Conservation (phyloP, 2,113 vertebrate species). For the Marmota flaviventris region DNA sequence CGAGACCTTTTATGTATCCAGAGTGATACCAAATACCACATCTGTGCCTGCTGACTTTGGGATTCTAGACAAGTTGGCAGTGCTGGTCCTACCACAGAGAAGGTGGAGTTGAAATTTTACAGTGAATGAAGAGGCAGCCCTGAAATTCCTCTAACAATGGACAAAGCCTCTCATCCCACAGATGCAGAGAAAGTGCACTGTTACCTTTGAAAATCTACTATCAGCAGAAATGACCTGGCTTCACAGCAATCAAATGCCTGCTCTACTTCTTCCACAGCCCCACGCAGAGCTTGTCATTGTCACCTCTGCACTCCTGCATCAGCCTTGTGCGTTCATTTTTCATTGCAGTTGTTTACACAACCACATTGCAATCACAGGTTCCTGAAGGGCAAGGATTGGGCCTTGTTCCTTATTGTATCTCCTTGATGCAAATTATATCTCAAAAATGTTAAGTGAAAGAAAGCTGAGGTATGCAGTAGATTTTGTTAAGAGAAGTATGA, state of each 20-base stretch:
- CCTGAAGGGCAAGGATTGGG: background rate
- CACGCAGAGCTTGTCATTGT: background rate
- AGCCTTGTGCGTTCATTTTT: background rate
- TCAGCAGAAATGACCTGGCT: background rate
- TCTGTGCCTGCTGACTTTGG: background rate
- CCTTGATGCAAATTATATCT: background rate
- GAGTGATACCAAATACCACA: background rate
- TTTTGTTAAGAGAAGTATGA: background rate
- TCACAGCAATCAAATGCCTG: background rate
- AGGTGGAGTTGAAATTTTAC: background rate
- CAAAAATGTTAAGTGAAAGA: background rate
- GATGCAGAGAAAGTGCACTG: background rate
- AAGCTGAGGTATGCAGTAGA: background rate
- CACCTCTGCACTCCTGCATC: background rate
- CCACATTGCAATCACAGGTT: background rate
- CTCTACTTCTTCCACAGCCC: background rate
- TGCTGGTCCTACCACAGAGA: background rate
- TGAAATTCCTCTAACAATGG: background rate
- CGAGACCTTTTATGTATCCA: background rate
- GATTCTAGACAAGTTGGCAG: background rate
- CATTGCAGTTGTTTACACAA: background rate
- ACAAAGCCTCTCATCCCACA: background rate
- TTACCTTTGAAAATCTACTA: conserved; percentile 5
- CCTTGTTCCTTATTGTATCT: background rate
- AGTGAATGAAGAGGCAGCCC: background rate